These are phyloP conservation scores for Parnassius smintheus DNA, from an alignment of 2,888 invertebrate genomes.

Conservation along the genomic window DNA sequence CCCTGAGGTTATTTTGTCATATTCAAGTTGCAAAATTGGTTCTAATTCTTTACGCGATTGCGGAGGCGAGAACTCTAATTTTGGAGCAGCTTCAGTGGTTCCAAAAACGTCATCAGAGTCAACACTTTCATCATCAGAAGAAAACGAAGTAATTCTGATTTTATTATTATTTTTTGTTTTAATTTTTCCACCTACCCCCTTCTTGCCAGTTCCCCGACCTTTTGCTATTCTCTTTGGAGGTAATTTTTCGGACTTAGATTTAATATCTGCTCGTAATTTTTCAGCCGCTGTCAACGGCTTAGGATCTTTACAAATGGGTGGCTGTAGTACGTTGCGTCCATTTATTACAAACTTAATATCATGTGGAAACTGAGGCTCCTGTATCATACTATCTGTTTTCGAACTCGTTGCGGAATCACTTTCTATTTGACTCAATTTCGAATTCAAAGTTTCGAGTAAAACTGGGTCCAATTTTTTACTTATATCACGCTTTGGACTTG, in stretches of 20 bases:
- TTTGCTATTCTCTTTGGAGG: slow-evolving; percentile 84
- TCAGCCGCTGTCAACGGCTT: slow-evolving; percentile 71
- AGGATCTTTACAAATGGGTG: slow-evolving; percentile 67
- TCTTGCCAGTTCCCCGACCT: slow-evolving; percentile 81
- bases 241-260: slow-evolving; percentile 82
- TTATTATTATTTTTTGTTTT: slow-evolving; percentile 85
- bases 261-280: slow-evolving; percentile 76
- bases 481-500: slow-evolving; percentile 87
- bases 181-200: slow-evolving; percentile 79
- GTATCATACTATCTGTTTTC: slow-evolving; percentile 84
- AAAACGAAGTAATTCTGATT: slow-evolving; percentile 88
- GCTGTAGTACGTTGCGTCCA: slow-evolving; percentile 66
- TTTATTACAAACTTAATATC: slow-evolving; percentile 78
- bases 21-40: slow-evolving; percentile 86
- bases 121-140: slow-evolving; percentile 88
- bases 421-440: slow-evolving; percentile 88
- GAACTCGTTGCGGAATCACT: slow-evolving; percentile 89
- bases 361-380: slow-evolving; percentile 78
- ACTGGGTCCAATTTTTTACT: slow-evolving; percentile 85
- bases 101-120: slow-evolving; percentile 90
- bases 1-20: slow-evolving; percentile 84
- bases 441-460: slow-evolving; percentile 85
- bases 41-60: slow-evolving; percentile 89
- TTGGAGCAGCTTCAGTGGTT: slow-evolving; percentile 87
- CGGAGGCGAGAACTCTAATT: slow-evolving; percentile 87